A percentile compares a stretch with the other conserved stretches of the same genome.
Conservation (phyloP, 1,140 invertebrate genomes). For the Drosophila funebris region DNA sequence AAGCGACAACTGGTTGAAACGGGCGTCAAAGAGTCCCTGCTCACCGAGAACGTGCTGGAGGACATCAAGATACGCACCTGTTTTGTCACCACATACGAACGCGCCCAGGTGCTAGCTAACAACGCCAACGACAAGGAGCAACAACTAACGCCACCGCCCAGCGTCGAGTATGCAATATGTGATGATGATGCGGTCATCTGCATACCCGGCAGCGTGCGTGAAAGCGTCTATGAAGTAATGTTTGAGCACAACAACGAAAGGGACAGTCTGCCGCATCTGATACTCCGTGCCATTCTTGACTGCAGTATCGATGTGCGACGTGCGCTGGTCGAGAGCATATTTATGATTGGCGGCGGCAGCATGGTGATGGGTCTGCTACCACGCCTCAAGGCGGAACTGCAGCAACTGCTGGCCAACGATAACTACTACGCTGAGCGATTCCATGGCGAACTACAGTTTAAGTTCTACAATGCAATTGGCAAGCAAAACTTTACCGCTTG, state of each 20-base stretch:
- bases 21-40: constrained; percentile 84
- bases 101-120: constrained; percentile 88
- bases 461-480: constrained; percentile 90
- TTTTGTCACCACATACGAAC: constrained; percentile 91
- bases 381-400: constrained; percentile 90
- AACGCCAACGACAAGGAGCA: constrained; percentile 83
- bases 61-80: constrained; percentile 91
- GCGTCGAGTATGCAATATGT: constrained; percentile 89
- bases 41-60: constrained; percentile 86
- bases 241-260: constrained; percentile 94
- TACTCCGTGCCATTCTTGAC: constrained; percentile 91
- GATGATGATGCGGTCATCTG: constrained; percentile 86
- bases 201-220: constrained; percentile 90
- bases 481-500: constrained; percentile 94
- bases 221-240: constrained; percentile 91
- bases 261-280: constrained; percentile 92
- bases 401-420: constrained; percentile 86
- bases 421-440: constrained; percentile 87
- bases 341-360: constrained; percentile 93
- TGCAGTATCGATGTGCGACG: constrained; percentile 91
- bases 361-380: constrained; percentile 92
- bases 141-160: constrained; percentile 85
- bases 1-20: constrained; percentile 80
- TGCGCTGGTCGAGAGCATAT: constrained; percentile 90
- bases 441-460: constrained; percentile 85